Percentiles rank a stretch among this genome's conserved stretches.
These are phyloP conservation scores for Drosophila hamatofila DNA, from an alignment of 2,888 invertebrate genomes.

Conservation along the genomic window DNA sequence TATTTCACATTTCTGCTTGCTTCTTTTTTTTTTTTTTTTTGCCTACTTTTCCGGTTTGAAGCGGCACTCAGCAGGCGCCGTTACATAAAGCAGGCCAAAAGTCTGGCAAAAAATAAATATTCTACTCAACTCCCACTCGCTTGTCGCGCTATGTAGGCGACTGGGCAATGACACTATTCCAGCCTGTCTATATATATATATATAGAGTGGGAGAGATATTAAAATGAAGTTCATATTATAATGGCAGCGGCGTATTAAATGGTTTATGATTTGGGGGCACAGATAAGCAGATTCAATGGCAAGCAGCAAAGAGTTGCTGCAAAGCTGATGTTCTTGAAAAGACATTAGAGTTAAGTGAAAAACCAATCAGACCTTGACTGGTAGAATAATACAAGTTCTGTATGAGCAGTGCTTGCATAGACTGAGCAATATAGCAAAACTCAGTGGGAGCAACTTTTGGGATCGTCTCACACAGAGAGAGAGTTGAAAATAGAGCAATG, in stretches of 20 bases:
- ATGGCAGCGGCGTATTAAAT: conserved; percentile 69
- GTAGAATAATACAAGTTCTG: not conserved
- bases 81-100: conserved; percentile 51
- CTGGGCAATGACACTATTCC: conserved; percentile 73
- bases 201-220: conserved; percentile 8
- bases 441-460: too few relatives aligned
- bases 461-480: too few relatives aligned
- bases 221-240: conserved; percentile 54
- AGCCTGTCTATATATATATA: not conserved
- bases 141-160: conserved; percentile 12
- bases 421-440: not conserved
- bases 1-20: conserved; percentile 80
- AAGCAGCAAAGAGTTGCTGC: conserved; percentile 14
- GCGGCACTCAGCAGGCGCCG: conserved; percentile 36
- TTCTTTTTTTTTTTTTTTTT: conserved; percentile 41
- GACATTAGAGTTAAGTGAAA: conserved; percentile 5
- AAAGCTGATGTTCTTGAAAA: conserved; percentile 14
- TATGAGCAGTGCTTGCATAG: not conserved
- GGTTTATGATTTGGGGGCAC: conserved; percentile 62
- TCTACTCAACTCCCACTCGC: conserved; percentile 5
- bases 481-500: too few relatives aligned
- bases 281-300: conserved; percentile 59
- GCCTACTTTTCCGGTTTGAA: conserved; percentile 7
- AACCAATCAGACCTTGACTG: not conserved
- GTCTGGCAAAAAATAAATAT: conserved; percentile 13